Percentiles rank a stretch among this genome's conserved stretches.
Evolutionary conservation across 2,797 vertebrate genomes (phyloP).

Genomic region (Echiichthys vipera): DNA sequence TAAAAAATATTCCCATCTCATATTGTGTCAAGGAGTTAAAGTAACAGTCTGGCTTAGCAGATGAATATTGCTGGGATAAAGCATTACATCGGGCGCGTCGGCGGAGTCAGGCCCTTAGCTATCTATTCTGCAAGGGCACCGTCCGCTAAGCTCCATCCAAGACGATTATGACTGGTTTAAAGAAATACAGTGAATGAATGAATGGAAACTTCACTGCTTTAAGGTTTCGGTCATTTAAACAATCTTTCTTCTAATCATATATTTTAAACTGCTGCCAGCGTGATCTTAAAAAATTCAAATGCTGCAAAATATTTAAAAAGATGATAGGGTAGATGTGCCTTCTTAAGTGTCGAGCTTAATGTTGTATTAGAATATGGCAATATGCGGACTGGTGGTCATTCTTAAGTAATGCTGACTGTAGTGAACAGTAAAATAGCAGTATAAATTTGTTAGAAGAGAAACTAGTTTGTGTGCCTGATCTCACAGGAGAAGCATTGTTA

Average conservation of each 20-base stretch:
- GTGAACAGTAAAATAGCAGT: no score
- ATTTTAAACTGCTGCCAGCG: background rate
- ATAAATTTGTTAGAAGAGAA: background rate
- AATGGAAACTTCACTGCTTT: background rate
- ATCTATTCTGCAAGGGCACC: no score
- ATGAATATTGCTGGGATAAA: no score
- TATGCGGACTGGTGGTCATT: background rate
- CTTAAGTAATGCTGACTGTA: background rate
- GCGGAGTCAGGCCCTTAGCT: no score
- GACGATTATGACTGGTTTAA: no score
- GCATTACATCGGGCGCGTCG: no score
- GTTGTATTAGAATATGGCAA: background rate
- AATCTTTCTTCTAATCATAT: background rate
- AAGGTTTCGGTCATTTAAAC: background rate
- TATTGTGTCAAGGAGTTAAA: background rate
- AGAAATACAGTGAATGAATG: no score
- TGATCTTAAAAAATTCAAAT: background rate
- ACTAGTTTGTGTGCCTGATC: no score
- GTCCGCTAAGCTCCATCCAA: no score
- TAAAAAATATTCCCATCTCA: constrained; percentile 4
- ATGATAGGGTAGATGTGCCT: background rate
- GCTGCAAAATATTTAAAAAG: background rate
- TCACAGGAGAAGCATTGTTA: background rate
- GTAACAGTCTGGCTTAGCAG: no score
- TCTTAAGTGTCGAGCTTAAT: background rate